Evolutionary conservation across 2,888 invertebrate species (phyloP).

Genomic region (Gymnosoma rotundatum): DNA sequence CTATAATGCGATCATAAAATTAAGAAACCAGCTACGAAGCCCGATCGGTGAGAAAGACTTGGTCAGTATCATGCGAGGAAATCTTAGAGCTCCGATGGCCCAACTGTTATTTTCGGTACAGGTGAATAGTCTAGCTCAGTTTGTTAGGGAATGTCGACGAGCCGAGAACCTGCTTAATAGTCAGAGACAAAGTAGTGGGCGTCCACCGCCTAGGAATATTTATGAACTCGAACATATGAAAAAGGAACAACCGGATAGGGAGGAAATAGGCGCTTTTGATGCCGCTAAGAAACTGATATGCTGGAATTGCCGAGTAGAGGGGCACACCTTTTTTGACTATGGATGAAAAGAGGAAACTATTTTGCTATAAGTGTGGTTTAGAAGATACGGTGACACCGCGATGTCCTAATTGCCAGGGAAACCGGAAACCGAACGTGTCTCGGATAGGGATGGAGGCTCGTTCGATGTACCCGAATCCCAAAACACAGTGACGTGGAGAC

Average conservation of each 20-base stretch:
- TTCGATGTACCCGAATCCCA: neutral
- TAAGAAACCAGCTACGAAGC: conserved; percentile 1
- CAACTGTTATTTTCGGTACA: neutral
- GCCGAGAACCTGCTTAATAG: neutral
- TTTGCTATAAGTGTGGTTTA: conserved; percentile 13
- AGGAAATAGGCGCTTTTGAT: neutral
- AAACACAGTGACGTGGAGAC: neutral
- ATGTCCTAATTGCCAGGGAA: conserved; percentile 10
- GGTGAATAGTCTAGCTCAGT: neutral
- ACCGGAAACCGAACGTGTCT: neutral
- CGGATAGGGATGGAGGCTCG: neutral
- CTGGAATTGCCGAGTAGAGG: conserved; percentile 1
- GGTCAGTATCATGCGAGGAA: neutral
- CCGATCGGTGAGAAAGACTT: neutral
- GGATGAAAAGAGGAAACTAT: neutral
- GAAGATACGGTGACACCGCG: neutral
- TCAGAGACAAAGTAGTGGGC: neutral
- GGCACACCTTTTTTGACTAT: neutral
- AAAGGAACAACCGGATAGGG: neutral
- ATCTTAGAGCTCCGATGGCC: neutral
- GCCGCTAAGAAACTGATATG: neutral
- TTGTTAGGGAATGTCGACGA: neutral
- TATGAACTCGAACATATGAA: neutral
- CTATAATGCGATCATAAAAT: neutral
- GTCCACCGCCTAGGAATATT: neutral